phyloP scores from a whole-genome alignment of 2,113 vertebrate species.

The Pluvianellus socialis region DNA sequence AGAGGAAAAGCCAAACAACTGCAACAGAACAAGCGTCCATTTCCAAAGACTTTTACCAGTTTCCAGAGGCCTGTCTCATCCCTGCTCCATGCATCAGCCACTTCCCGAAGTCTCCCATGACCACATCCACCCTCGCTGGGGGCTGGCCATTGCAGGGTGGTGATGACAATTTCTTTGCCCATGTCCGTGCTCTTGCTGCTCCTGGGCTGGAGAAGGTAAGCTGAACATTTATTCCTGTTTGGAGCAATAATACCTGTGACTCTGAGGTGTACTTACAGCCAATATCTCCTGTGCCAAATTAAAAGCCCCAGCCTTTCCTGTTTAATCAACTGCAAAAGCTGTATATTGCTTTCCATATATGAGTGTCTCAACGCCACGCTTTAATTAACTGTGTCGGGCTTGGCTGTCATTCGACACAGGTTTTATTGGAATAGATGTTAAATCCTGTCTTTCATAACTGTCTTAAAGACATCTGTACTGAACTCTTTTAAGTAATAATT shows the following conservation, averaged over 20 bases:
- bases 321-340: constrained; percentile 45
- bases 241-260: neutral
- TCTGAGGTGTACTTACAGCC: neutral
- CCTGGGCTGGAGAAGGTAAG: neutral
- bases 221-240: neutral
- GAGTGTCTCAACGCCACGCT: neutral
- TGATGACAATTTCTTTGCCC: neutral
- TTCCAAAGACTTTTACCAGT: accelerated
- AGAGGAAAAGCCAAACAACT: neutral
- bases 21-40: accelerated
- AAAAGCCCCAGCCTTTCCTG: neutral
- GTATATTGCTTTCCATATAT: constrained; percentile 30
- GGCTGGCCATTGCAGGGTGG: neutral
- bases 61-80: neutral
- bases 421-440: constrained; percentile 27
- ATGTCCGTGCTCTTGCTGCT: accelerated
- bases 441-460: constrained; percentile 8
- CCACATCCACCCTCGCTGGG: neutral
- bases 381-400: constrained; percentile 15
- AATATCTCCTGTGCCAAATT: neutral
- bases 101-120: accelerated
- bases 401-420: neutral
- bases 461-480: neutral
- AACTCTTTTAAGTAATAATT: neutral
- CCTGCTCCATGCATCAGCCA: neutral